A percentile compares a stretch with the other conserved stretches of the same genome.
These are phyloP conservation scores for Hydrocynus forskahlii DNA, from an alignment of 2,797 vertebrate species.

Conservation along the genomic window DNA sequence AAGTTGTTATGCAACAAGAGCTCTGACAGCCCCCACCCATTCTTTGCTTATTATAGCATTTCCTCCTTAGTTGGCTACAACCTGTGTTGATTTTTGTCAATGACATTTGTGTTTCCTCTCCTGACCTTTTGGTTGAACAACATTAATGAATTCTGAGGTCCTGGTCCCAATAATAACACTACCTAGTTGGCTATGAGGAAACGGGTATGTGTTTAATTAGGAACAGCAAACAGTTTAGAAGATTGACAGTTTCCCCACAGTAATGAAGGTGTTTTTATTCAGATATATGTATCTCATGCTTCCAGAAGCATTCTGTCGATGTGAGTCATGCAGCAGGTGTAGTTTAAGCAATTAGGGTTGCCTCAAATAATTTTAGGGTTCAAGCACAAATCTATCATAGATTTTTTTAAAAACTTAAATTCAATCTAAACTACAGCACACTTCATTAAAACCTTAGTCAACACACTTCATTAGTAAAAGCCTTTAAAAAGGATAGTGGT, in stretches of 20 bases:
- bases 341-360: too few relatives aligned
- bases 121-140: background rate
- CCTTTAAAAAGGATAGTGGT: too few relatives aligned
- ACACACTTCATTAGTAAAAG: too few relatives aligned
- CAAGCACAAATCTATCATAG: too few relatives aligned
- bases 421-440: too few relatives aligned
- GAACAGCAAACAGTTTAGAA: background rate
- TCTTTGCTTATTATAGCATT: constrained; percentile 4
- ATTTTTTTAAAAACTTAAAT: too few relatives aligned
- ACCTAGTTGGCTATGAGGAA: background rate
- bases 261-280: too few relatives aligned
- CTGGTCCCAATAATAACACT: background rate
- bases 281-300: too few relatives aligned
- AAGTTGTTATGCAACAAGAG: background rate
- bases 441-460: too few relatives aligned
- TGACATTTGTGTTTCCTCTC: background rate
- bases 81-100: background rate
- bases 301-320: too few relatives aligned
- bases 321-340: background rate
- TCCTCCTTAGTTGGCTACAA: background rate
- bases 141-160: background rate
- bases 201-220: background rate
- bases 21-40: background rate
- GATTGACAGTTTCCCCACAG: background rate
- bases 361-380: too few relatives aligned